These are phyloP conservation scores for Apteryx mantelli DNA, from an alignment of 2,113 vertebrate genomes.

Conservation along the genomic window DNA sequence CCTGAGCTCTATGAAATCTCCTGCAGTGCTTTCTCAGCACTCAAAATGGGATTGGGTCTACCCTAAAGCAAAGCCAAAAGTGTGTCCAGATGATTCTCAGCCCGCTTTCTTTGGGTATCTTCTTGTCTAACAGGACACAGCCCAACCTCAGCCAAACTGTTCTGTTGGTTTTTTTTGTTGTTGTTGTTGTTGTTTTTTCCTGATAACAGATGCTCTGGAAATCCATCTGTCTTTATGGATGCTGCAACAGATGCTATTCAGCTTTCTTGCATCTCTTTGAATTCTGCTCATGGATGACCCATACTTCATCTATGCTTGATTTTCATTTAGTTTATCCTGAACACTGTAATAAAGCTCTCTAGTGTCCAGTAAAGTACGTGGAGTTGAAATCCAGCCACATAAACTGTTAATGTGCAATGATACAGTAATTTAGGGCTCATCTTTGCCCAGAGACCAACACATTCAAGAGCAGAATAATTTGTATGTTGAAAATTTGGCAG, in stretches of 20 bases:
- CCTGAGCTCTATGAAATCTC: not conserved
- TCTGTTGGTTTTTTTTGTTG: not conserved
- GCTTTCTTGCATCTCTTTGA: not conserved
- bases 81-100: not conserved
- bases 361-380: constrained; percentile 2
- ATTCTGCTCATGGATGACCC: constrained; percentile 20
- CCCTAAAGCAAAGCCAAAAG: not conserved
- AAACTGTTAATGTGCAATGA: not conserved
- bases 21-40: not conserved
- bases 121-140: not conserved
- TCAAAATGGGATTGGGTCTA: not conserved
- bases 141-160: not conserved
- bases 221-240: not conserved
- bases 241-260: not conserved
- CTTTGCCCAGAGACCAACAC: not conserved
- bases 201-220: not conserved
- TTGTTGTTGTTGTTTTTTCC: no score
- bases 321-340: constrained; percentile 49
- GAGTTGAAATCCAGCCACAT: constrained; percentile 28
- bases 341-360: constrained; percentile 11
- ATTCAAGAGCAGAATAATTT: constrained; percentile 3
- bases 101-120: not conserved
- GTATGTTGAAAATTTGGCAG: not conserved
- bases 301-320: constrained; percentile 29
- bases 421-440: constrained; percentile 7